Evolutionary conservation across 2,888 invertebrate species (phyloP).

Genomic region (Pristionchus entomophagus): DNA sequence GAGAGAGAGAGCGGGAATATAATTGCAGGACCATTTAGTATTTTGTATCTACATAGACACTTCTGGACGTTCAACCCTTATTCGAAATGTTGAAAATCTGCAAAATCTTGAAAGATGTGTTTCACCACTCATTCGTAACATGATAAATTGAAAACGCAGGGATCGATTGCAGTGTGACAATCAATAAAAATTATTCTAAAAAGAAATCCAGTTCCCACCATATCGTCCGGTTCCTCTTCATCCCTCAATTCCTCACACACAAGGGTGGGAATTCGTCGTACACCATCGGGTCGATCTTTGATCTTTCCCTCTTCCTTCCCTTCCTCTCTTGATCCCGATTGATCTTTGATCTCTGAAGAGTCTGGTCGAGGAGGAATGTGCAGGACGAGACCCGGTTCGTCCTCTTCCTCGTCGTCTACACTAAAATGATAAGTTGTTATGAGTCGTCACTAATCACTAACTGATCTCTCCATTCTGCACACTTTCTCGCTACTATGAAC

Average conservation of each 20-base stretch:
- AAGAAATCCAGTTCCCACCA: neutral
- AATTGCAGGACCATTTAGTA: too few species aligned
- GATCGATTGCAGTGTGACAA: neutral
- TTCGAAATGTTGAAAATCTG: too few species aligned
- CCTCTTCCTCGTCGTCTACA: slow-evolving; percentile 33
- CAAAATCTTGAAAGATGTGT: too few species aligned
- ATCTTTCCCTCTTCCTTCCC: slow-evolving; percentile 9
- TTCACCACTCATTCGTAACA: too few species aligned
- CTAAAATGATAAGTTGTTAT: neutral
- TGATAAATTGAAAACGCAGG: too few species aligned
- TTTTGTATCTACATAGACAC: too few species aligned
- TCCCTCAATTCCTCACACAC: slow-evolving; percentile 40
- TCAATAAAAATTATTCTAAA: neutral
- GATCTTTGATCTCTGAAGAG: slow-evolving; percentile 22
- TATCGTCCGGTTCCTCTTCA: slow-evolving; percentile 5
- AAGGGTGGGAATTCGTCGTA: slow-evolving; percentile 39
- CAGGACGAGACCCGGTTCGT: neutral
- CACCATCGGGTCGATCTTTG: neutral
- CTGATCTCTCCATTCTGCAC: too few species aligned
- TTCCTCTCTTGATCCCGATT: slow-evolving; percentile 18
- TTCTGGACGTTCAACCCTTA: too few species aligned
- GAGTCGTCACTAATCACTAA: neutral
- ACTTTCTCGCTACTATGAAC: too few species aligned
- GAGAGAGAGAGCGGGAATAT: too few species aligned
- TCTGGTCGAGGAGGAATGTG: slow-evolving; percentile 26